Conservation (phyloP, 2,888 invertebrate genomes). For the Cheilosia vernalis region DNA sequence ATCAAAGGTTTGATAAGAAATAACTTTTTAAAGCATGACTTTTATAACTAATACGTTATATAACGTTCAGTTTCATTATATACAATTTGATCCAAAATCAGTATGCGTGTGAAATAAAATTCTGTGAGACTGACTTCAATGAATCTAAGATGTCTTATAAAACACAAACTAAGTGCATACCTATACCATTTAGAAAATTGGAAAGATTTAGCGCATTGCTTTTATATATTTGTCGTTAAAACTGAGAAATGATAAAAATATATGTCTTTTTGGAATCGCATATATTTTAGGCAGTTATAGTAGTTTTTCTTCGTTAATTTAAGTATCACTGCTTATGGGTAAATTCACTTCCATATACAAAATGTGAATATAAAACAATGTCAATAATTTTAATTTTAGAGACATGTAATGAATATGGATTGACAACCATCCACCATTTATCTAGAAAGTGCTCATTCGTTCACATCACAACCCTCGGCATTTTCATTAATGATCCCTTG, state of each 20-base stretch:
- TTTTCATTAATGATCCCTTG: constrained; percentile 17
- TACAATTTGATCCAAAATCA: background rate
- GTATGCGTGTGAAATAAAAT: background rate
- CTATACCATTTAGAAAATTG: background rate
- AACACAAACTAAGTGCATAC: constrained; percentile 8
- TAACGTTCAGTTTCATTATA: background rate
- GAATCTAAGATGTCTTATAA: background rate
- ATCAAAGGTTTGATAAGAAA: too few relatives aligned
- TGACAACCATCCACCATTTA: constrained; percentile 5
- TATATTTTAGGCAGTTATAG: constrained; percentile 57
- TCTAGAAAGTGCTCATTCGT: constrained; percentile 76
- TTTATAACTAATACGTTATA: background rate
- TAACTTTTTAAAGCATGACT: too few relatives aligned
- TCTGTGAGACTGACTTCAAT: background rate
- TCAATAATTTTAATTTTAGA: background rate
- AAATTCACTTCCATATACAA: background rate
- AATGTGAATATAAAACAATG: background rate
- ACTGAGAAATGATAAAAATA: constrained; percentile 12
- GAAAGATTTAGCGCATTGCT: constrained; percentile 4
- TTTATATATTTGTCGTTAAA: constrained; percentile 10
- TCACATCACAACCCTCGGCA: constrained; percentile 74
- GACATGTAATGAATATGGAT: constrained; percentile 32
- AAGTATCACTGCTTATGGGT: constrained; percentile 38
- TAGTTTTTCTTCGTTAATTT: constrained; percentile 38
- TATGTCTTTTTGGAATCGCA: constrained; percentile 23